These are phyloP conservation scores for Rallus limicola DNA, from an alignment of 2,113 vertebrate genomes.

Conservation along the genomic window DNA sequence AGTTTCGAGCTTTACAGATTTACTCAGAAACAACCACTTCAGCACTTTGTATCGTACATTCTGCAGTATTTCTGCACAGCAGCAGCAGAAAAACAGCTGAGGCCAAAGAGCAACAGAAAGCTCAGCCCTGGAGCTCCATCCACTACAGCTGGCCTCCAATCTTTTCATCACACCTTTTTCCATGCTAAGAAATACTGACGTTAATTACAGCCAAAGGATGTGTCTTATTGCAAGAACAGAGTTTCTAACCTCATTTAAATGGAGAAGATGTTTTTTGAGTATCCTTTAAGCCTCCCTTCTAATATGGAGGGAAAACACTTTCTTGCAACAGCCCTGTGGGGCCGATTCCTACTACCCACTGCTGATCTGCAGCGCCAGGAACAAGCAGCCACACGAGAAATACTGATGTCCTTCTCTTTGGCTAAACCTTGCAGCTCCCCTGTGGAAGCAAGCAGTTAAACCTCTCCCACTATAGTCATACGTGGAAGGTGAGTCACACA, in stretches of 20 bases:
- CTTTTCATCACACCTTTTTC: background rate
- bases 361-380: background rate
- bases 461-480: constrained; percentile 18
- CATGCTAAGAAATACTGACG: background rate
- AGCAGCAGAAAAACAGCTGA: background rate
- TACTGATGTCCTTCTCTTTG: background rate
- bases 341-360: background rate
- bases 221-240: background rate
- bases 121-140: background rate
- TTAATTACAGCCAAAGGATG: background rate
- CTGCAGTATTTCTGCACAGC: background rate
- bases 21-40: background rate
- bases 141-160: background rate
- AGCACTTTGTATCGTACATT: background rate
- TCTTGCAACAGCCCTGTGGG: background rate
- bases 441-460: constrained; percentile 21
- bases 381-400: constrained; percentile 14
- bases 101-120: background rate
- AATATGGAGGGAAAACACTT: accelerated
- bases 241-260: background rate
- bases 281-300: background rate
- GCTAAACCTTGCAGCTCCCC: background rate
- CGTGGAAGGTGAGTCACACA: background rate
- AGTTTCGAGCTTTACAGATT: constrained; percentile 14
- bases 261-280: background rate